A percentile compares a stretch with the other conserved stretches of the same genome.
Conservation (phyloP, 2,113 vertebrate species). For the Pongo pygmaeus region DNA sequence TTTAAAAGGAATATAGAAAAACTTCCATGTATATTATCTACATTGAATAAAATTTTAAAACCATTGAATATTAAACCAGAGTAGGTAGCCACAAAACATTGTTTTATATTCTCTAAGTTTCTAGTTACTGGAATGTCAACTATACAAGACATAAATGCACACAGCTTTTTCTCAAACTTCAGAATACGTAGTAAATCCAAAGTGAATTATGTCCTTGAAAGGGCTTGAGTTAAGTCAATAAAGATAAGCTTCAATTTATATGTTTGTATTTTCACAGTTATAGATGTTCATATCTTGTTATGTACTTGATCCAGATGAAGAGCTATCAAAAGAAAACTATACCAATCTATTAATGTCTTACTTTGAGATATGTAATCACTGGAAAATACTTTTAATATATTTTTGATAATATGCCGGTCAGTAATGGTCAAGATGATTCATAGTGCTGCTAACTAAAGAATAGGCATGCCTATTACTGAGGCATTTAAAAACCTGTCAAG, state of each 20-base stretch:
- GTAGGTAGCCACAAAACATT: background rate
- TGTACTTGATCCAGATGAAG: background rate
- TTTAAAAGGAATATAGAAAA: background rate
- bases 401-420: background rate
- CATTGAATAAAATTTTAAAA: background rate
- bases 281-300: background rate
- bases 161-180: background rate
- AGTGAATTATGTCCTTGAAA: background rate
- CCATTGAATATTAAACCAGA: background rate
- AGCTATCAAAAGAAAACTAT: background rate
- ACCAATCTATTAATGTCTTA: background rate
- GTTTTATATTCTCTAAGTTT: background rate
- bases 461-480: background rate
- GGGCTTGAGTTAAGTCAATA: background rate
- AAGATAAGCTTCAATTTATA: background rate
- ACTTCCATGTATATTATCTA: background rate
- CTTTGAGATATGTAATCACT: background rate
- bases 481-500: background rate
- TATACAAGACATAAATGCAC: background rate
- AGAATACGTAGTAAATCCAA: background rate
- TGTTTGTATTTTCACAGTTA: background rate
- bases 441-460: background rate
- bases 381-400: background rate
- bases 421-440: background rate
- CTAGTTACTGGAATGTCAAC: background rate